Evolutionary conservation across 2,113 vertebrate species (phyloP), one percentile per base, ranked within the genome.

Genomic region (Triplophysa dalaica): DNA sequence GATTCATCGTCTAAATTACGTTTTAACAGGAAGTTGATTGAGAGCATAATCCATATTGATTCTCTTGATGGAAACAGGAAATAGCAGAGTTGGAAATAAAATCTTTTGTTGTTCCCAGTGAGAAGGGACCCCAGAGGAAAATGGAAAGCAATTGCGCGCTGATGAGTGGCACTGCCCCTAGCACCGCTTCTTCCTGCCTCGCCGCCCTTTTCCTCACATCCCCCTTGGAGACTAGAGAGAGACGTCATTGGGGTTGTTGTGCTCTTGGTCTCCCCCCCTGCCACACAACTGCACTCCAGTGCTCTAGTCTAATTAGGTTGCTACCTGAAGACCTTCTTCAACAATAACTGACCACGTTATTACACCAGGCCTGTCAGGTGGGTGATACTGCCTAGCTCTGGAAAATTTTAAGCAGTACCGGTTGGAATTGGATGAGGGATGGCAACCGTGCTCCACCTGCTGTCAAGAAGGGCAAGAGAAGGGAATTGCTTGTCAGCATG

Each of bases 61-160:
- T 92, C 89, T 87, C 86, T 86, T 92, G 90, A 92, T 91, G 91
- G 91, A 92, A 92, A 92, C 91, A 93, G 93, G 92, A 94, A 93
- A 94, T 91, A 88, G 87, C 86, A 82, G 87, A 91, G 90, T 92
- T 92, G 90, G 90, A 93, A 93, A 92, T 90, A 92, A 92, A 91
- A 92, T 90, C 69, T 87, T 92, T 89, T 93, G 91, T 92, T 91
- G 88, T 92, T 92, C 90, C 90, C 88, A 87, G 86, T 89, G 91
- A 91, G 88, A 89, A 90, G 89, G 67, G 85, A 88, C 89, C 88
- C 83, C 89, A 45, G 83, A 91, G 91, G 90, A 91, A 65, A 76
- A 86, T 78, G 84, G 88, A 83, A 88, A 87, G 89, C 90, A 90
- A 93, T 93, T 91, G 90, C 88, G 83, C 87, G 84, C 86, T 84